Evolutionary conservation across 2,797 vertebrate genomes (phyloP).

Genomic region (Anguilla pacifica): DNA sequence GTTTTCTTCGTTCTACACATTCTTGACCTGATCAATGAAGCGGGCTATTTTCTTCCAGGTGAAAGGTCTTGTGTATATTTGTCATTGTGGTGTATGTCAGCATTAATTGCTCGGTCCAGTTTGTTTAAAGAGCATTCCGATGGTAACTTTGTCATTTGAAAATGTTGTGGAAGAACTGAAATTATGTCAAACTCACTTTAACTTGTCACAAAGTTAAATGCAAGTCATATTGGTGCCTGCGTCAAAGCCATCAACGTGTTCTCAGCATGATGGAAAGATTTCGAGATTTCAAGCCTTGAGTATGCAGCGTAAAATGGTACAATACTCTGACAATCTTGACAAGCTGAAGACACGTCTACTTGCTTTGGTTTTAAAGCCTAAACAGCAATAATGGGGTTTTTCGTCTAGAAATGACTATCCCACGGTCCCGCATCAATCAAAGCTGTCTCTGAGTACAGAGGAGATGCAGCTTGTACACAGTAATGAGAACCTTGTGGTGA

Average conservation of each 20-base stretch:
- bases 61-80: not conserved
- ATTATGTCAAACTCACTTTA: not conserved
- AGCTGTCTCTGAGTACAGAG: not conserved
- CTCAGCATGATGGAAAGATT: constrained; percentile 4
- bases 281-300: not conserved
- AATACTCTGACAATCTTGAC: constrained; percentile 1
- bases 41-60: not conserved
- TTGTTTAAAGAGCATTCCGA: not conserved
- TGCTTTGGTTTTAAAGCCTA: constrained; percentile 15
- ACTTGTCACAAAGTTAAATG: constrained; percentile 1
- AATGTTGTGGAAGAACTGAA: not conserved
- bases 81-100: not conserved
- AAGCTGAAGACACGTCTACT: not conserved
- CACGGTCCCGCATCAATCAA: not conserved
- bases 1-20: not conserved
- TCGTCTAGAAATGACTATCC: not conserved
- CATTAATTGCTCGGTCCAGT: not conserved
- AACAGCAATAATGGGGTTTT: constrained; percentile 14
- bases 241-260: not conserved
- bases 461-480: constrained; percentile 9
- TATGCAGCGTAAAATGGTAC: constrained; percentile 4
- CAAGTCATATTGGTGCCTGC: not conserved
- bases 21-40: not conserved
- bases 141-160: not conserved
- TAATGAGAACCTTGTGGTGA: constrained; percentile 1